These are phyloP conservation scores for Pseudomyrmex gracilis DNA, from an alignment of 1,140 invertebrate species.

Conservation along the genomic window DNA sequence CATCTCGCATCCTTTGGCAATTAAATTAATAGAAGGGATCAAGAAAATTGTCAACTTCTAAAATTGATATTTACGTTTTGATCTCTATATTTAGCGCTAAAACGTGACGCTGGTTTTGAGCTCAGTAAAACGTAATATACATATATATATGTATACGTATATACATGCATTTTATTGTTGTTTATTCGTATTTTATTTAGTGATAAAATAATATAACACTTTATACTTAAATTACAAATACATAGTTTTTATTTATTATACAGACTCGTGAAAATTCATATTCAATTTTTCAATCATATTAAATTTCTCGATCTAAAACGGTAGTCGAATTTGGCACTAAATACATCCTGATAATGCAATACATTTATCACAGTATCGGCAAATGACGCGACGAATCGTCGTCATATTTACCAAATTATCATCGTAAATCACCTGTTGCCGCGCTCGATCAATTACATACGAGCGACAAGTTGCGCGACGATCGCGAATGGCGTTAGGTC, in stretches of 20 bases:
- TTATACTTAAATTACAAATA: neutral
- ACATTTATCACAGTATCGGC: slow-evolving; percentile 37
- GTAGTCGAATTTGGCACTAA: neutral
- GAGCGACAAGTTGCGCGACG: slow-evolving; percentile 46
- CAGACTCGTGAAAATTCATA: neutral
- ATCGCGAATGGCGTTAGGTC: slow-evolving; percentile 29
- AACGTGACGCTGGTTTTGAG: neutral
- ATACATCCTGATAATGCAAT: neutral
- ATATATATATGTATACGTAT: too few species aligned
- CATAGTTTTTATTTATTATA: neutral
- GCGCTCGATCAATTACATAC: slow-evolving; percentile 44
- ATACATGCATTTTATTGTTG: neutral
- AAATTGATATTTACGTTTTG: neutral
- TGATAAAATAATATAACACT: neutral
- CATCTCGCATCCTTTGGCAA: slow-evolving; percentile 30
- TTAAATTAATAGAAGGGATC: slow-evolving; percentile 11
- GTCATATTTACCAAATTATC: slow-evolving; percentile 58
- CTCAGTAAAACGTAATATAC: neutral
- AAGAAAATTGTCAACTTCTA: neutral
- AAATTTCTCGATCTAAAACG: neutral
- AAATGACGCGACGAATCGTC: slow-evolving; percentile 32
- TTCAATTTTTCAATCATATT: neutral
- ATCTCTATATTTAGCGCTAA: neutral
- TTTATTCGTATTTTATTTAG: neutral
- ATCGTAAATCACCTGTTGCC: slow-evolving; percentile 68